Base-by-base conservation (phyloP, 1,140 invertebrate species). In the Planococcus citri region DNA sequence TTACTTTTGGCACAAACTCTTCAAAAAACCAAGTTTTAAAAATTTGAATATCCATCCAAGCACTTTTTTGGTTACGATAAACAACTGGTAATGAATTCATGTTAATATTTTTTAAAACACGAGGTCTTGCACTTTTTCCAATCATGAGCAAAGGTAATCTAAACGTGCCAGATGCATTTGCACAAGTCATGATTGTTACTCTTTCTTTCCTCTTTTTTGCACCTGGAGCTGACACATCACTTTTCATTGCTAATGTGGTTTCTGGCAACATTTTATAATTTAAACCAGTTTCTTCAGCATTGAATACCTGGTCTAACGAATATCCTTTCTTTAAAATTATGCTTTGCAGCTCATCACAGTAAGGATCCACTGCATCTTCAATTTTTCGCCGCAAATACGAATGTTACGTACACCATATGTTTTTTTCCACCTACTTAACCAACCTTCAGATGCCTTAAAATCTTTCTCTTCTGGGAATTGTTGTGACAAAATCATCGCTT, bases 361-460 rank as follows among this genome's bases (percentile, higher is more conserved):
- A 73, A 20, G 29, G 61, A 27, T 22, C 69, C 29, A 22, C 21
- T 24, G 9, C 4, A 71, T 72, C 68, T 20, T 71, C 10, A 73
- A 27, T 69, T 72, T 73, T 71, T 75, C 72, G 21, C 72, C 72
- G 25, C 41, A 3, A 3, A 70, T 33, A 37, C 22, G 24, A 12
- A 73, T 24, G 24, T 51, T 17, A 14, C 72, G 57, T 20, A 76
- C 72, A 4, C 71, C 71, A 73, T 74, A 68, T 0, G 72, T 20
- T 12, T 70, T 64, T 72, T 75, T 74, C 33, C 58, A 70, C 25
- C 60, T 4, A 22, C 20, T 60, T 20, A 78, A 69, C 78, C 79
- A 79, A 41, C 77, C 77, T 73, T 76, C 74, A 71, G 75, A 77
- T 58, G 76, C 78, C 25, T 68, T 69, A 75, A 79, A 79, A 67